These are phyloP conservation scores for Spea multiplicata DNA, from an alignment of 2,113 vertebrate species.

Conservation along the genomic window DNA sequence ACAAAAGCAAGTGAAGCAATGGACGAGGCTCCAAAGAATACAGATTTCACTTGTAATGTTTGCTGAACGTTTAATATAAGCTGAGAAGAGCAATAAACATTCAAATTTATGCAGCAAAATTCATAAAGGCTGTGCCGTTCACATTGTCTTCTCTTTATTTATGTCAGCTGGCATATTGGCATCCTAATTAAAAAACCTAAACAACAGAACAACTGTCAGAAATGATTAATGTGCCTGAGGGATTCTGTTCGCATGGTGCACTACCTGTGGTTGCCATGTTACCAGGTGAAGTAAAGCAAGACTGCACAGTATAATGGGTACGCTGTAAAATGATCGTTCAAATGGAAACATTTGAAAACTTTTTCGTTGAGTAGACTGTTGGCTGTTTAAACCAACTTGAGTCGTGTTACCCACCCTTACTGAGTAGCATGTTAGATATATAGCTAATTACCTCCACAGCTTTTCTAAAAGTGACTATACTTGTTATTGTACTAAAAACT, in stretches of 20 bases:
- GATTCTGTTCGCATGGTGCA: constrained; percentile 30
- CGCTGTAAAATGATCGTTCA: no score
- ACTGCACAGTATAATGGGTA: not conserved
- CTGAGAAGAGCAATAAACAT: constrained; percentile 37
- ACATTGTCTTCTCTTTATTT: constrained; percentile 53
- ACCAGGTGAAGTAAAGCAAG: constrained; percentile 20
- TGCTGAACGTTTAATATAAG: constrained; percentile 22
- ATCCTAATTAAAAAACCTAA: constrained; percentile 27
- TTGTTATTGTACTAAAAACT: no score
- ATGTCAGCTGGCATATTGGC: constrained; percentile 28
- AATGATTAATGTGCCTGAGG: constrained; percentile 25
- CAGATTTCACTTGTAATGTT: constrained; percentile 7
- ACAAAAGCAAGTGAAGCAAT: not conserved
- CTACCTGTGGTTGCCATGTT: constrained; percentile 26
- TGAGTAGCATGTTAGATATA: no score
- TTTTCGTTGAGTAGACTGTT: no score
- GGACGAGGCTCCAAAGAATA: not conserved
- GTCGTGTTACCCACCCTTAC: no score
- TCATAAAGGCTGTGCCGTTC: constrained; percentile 1
- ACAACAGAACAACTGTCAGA: constrained; percentile 1
- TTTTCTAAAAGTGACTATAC: no score
- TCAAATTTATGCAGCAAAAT: constrained; percentile 32
- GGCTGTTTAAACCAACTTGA: no score
- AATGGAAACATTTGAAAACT: no score
- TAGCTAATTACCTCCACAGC: no score